Evolutionary conservation across 1,140 invertebrate genomes (phyloP), one percentile per base, ranked within the genome.

Genomic region (Eulimnadia texana): DNA sequence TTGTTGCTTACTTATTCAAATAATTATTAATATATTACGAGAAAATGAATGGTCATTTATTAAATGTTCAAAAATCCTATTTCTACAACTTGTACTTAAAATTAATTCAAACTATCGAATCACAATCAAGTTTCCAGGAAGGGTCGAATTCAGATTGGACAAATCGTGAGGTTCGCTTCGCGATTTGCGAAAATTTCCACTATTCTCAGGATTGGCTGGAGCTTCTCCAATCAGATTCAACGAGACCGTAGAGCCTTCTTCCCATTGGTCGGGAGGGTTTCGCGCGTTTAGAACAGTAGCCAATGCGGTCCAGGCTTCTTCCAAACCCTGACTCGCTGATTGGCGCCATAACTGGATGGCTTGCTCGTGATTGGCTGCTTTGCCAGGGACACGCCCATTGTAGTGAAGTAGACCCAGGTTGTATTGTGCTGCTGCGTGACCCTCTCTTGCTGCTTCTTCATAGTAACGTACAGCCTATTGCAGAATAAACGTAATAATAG

Each of bases 401-500:
- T 11, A 42, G 16, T 42, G 11, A 19, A 61, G 27, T 23, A 54
- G 27, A 11, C 60, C 51, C 22, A 61, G 42, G 51, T 61, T 61
- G 42, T 53, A 61, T 22, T 61, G 49, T 1, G 60, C 60, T 27
- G 51, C 28, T 19, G 27, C 10, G 42, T 61, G 60, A 55, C 27
- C 50, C 6, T 50, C 42, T 25, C 23, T 29, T n/a, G 60, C 60
- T 23, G 60, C 60, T 61, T 61, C 52, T n/a, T 61, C 51, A 16
- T 61, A 61, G 19, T 27, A 57, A n/a, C 16, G n/a, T 0, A 33
- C 51, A 20, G 60, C 60, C 60, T 61, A 23, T n/a, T 20, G 53
- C n/a, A 60, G 19, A 3, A 1, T 49, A 16, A 60, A 42, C 16
- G 16, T 6, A 27, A 54, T 54, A 54, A 54, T 16, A 22, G 20